Evolutionary conservation across 2,888 invertebrate genomes (phyloP), one percentile per base, ranked within the genome.

Genomic region (Scaptomyza caliginosa): DNA sequence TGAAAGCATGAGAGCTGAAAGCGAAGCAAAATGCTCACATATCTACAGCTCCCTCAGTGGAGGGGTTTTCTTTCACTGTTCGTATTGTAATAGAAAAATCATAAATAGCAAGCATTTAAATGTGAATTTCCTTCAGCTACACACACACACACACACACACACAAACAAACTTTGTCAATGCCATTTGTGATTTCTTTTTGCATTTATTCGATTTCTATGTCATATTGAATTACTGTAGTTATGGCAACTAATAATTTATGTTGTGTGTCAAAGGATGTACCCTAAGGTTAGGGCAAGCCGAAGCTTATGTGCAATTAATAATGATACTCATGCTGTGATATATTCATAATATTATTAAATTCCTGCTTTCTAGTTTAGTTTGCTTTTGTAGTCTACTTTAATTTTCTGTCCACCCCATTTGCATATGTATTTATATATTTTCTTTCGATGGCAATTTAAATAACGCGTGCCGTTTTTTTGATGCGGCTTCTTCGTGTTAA

Each of bases 161-260:
- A 32, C 10, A 32, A 13, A 11, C 13, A 30, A 40, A 19, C 28
- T 8, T 26, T 49, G 23, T 39, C 60, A 62, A 69, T 65, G 45
- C 52, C 52, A 62, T 59, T 67, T 72, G 50, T 70, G 66, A 69
- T 55, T 74, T 64, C 57, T 38, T 67, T 71, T 48, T 54, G 49
- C 69, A 69, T 40, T 63, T 70, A 55, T 70, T 77, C 65, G 77
- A 84, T 67, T 85, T 79, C 67, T 11, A 43, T 67, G 38, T 19
- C 55, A 60, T 51, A 64, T 64, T 62, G 46, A 82, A 79, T 69
- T 60, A 46, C 43, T 45, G 84, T 70, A 62, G 67, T 65, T 64
- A 77, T 70, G 74, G 51, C 48, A 70, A 66, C 67, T 52, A 32
- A 30, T 57, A 24, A 40, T 45, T 42, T 19, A 19, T 45, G 39